A percentile compares a stretch with the other conserved stretches of the same genome.
These are phyloP conservation scores for Austrofundulus limnaeus DNA, from an alignment of 2,113 vertebrate species.

Conservation along the genomic window DNA sequence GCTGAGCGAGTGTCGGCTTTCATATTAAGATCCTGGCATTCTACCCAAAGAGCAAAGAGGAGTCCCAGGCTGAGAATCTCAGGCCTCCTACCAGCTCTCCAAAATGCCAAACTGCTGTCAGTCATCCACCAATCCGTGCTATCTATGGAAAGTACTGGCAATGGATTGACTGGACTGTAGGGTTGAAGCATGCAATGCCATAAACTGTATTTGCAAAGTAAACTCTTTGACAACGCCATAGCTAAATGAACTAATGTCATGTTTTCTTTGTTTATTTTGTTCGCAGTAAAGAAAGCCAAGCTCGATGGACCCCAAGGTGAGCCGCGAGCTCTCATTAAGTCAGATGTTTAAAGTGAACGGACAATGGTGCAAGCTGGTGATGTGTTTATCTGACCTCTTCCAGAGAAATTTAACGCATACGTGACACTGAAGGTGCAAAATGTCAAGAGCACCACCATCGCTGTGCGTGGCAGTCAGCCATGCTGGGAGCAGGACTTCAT, in stretches of 20 bases:
- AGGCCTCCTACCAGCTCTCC: constrained; percentile 10
- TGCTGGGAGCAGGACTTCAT: constrained; percentile 99
- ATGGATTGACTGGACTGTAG: neutral
- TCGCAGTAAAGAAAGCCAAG: constrained; percentile 96
- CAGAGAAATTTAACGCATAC: constrained; percentile 98
- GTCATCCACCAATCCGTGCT: constrained; percentile 19
- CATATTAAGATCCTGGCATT: constrained; percentile 44
- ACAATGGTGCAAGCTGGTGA: neutral
- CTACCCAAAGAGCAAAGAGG: constrained; percentile 20
- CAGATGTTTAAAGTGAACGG: neutral
- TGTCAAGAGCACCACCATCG: constrained; percentile 98
- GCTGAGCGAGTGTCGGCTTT: constrained; percentile 23
- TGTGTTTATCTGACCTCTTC: constrained; percentile 12
- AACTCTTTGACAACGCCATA: neutral
- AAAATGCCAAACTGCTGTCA: constrained; percentile 49
- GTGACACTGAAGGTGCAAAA: constrained; percentile 98
- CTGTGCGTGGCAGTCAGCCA: constrained; percentile 92
- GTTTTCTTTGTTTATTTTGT: constrained; percentile 49
- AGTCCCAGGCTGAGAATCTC: constrained; percentile 9
- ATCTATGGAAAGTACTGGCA: constrained; percentile 9
- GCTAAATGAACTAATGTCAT: neutral
- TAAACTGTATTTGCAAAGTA: neutral
- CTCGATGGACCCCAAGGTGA: constrained; percentile 97
- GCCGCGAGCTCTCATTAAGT: constrained; percentile 25
- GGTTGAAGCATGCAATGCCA: too few relatives aligned